phyloP scores from a whole-genome alignment of 1,140 invertebrate genomes.

The Pomacea maculata region DNA sequence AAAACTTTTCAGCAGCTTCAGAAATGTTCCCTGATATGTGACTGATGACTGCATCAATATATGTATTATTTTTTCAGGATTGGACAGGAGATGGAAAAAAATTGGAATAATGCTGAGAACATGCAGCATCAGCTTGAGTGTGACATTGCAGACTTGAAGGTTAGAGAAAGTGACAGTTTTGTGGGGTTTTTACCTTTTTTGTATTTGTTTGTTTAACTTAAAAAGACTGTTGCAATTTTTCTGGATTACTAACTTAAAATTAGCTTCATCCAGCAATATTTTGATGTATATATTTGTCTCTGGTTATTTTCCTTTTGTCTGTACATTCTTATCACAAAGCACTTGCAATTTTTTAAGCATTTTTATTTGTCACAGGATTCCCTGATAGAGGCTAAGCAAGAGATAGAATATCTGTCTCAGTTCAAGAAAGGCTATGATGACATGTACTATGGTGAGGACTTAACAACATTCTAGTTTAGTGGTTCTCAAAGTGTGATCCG shows the following conservation, averaged over 20 bases:
- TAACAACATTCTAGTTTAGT: no score
- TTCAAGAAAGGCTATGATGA: slow-evolving; percentile 63
- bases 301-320: no score
- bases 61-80: slow-evolving; percentile 31
- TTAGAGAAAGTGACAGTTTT: slow-evolving; percentile 14
- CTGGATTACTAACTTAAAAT: no score
- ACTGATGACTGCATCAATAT: neutral
- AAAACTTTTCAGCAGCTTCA: no score
- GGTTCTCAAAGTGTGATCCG: no score
- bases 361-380: slow-evolving; percentile 38
- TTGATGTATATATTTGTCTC: no score
- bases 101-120: slow-evolving; percentile 35
- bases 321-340: no score
- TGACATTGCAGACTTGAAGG: slow-evolving; percentile 55
- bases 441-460: slow-evolving; percentile 50
- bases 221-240: neutral
- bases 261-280: no score
- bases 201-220: neutral
- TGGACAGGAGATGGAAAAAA: slow-evolving; percentile 40
- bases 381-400: slow-evolving; percentile 48
- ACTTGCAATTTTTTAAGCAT: no score
- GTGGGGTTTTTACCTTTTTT: neutral
- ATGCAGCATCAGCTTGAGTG: slow-evolving; percentile 45
- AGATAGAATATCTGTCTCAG: slow-evolving; percentile 48
- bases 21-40: no score